Conservation (phyloP, 1,140 invertebrate species). For the Eumeta japonica region DNA sequence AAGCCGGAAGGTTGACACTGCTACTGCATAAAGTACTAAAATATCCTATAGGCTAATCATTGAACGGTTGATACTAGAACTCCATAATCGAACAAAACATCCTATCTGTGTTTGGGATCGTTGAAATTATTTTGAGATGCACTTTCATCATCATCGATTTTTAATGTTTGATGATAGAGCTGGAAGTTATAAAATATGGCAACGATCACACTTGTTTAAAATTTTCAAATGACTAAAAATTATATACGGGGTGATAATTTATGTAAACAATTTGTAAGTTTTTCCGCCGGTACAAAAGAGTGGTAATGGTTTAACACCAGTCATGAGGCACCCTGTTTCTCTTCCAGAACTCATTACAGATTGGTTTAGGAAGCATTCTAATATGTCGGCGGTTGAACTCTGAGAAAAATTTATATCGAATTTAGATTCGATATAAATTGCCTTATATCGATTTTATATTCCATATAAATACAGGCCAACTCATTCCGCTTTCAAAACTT, state of each 20-base stretch:
- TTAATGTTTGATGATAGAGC: too few species aligned
- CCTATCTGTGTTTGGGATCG: too few species aligned
- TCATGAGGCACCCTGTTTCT: background rate
- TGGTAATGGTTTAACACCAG: background rate
- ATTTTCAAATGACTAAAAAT: background rate
- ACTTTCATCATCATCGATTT: too few species aligned
- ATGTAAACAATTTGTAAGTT: background rate
- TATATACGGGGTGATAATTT: background rate
- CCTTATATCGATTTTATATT: too few species aligned
- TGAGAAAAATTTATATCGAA: too few species aligned
- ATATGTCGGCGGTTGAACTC: background rate
- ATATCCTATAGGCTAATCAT: too few species aligned
- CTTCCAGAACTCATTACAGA: background rate
- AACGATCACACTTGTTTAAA: background rate
- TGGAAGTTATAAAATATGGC: background rate
- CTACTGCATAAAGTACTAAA: too few species aligned
- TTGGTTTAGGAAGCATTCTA: background rate
- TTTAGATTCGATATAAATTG: too few species aligned
- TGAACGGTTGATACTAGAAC: too few species aligned
- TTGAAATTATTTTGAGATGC: background rate
- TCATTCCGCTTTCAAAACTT: conserved; percentile 19
- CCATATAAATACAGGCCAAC: too few species aligned
- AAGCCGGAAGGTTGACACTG: too few species aligned
- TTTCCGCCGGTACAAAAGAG: background rate
- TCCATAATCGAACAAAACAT: too few species aligned